phyloP scores from a whole-genome alignment of 2,888 invertebrate genomes.

The Cordilura impudica region DNA sequence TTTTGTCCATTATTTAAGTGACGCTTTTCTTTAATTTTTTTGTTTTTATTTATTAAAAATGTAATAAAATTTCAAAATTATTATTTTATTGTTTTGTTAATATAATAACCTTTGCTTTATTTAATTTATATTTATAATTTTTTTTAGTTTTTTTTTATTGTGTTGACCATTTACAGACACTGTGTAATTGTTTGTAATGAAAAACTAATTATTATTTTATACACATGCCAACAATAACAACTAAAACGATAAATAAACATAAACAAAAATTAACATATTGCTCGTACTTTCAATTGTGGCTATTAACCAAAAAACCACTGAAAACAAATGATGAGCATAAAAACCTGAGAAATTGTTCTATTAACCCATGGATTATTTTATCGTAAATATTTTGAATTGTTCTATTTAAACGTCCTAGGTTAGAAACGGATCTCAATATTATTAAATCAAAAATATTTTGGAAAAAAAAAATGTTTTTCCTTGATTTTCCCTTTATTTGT shows the following conservation, averaged over 20 bases:
- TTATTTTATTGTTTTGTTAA: neutral
- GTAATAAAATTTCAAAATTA: neutral
- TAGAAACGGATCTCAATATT: too few species aligned
- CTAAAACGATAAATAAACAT: conserved; percentile 26
- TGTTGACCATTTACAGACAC: conserved; percentile 18
- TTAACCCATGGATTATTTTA: conserved; percentile 31
- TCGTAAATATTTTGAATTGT: too few species aligned
- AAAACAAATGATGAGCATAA: neutral
- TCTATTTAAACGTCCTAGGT: too few species aligned
- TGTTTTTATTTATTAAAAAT: neutral
- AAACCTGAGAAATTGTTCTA: neutral
- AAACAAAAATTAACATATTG: neutral
- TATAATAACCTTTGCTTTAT: conserved; percentile 22
- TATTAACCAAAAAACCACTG: neutral
- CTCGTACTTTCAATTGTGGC: neutral
- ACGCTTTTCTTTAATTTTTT: neutral
- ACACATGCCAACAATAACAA: conserved; percentile 37
- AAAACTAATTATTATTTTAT: conserved; percentile 49
- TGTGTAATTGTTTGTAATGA: conserved; percentile 27
- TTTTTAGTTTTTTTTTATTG: neutral
- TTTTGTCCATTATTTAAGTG: neutral
- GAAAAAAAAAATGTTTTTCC: too few species aligned
- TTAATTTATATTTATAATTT: neutral
- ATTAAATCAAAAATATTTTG: too few species aligned
- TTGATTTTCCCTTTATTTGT: too few species aligned